Evolutionary conservation across 2,888 invertebrate genomes (phyloP).

Genomic region (Choreutis nemorana): DNA sequence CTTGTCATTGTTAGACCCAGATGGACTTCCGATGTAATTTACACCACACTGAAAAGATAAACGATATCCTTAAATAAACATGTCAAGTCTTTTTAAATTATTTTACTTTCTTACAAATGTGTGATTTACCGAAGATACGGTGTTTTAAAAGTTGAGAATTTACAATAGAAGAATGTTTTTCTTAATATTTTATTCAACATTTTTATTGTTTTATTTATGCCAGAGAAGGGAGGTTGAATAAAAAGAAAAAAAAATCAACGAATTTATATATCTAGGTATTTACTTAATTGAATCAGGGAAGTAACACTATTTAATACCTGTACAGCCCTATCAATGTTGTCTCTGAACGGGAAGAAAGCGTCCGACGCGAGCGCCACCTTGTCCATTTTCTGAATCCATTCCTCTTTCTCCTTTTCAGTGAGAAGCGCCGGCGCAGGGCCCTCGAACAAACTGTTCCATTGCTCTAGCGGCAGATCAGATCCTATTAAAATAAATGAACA

Average conservation of each 20-base stretch:
- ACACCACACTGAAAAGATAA: slow-evolving; percentile 93
- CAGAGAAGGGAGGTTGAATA: neutral
- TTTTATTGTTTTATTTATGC: neutral
- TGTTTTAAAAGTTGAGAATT: too few relatives aligned
- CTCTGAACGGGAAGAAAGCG: slow-evolving; percentile 98
- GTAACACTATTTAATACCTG: slow-evolving; percentile 74
- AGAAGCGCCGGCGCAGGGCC: slow-evolving; percentile 70
- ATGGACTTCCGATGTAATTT: slow-evolving; percentile 89
- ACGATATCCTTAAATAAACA: too few relatives aligned
- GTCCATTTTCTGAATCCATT: slow-evolving; percentile 75
- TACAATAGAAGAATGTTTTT: too few relatives aligned
- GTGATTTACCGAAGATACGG: too few relatives aligned
- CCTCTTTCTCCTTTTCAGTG: slow-evolving; percentile 69
- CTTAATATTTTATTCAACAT: too few relatives aligned
- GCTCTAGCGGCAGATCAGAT: slow-evolving; percentile 80
- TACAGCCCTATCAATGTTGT: slow-evolving; percentile 92
- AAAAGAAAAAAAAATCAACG: neutral
- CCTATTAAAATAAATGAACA: slow-evolving; percentile 46
- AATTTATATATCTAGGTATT: too few relatives aligned
- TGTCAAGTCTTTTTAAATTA: too few relatives aligned
- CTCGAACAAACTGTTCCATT: slow-evolving; percentile 80
- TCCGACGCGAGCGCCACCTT: slow-evolving; percentile 92
- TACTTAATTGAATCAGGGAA: too few relatives aligned
- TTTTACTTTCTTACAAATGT: too few relatives aligned
- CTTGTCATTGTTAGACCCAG: slow-evolving; percentile 93